phyloP scores from a whole-genome alignment of 1,140 invertebrate genomes.

The Nebria ingens region DNA sequence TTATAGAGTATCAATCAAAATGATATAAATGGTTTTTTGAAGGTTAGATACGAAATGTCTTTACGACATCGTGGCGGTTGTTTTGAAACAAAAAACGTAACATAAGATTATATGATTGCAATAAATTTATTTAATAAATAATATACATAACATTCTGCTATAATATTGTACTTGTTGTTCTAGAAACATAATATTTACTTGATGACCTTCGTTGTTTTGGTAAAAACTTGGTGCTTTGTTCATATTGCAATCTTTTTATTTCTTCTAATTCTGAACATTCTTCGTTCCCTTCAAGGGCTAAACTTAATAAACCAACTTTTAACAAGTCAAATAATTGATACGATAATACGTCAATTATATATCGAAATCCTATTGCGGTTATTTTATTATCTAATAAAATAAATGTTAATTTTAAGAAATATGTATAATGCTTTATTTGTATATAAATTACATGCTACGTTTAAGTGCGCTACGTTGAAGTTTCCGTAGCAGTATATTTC shows the following conservation, averaged over 20 bases:
- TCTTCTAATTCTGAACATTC: conserved; percentile 5
- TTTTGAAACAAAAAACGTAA: too few relatives aligned
- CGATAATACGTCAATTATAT: conserved; percentile 12
- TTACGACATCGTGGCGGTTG: too few relatives aligned
- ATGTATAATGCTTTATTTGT: conserved; percentile 1
- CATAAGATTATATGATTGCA: too few relatives aligned
- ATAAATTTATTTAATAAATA: too few relatives aligned
- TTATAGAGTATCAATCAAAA: too few relatives aligned
- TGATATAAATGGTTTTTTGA: too few relatives aligned
- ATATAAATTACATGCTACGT: conserved; percentile 27
- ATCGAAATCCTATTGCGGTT: conserved; percentile 1
- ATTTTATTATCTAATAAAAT: conserved; percentile 17
- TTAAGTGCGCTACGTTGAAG: conserved; percentile 25
- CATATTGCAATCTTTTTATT: conserved; percentile 10
- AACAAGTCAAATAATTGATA: conserved; percentile 12
- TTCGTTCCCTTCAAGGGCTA: conserved; percentile 10
- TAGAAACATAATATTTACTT: too few relatives aligned
- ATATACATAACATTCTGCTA: too few relatives aligned
- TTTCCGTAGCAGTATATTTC: conserved; percentile 28
- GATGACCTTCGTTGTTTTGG: background rate
- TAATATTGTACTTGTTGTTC: too few relatives aligned
- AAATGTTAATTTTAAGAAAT: background rate
- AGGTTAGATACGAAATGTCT: too few relatives aligned
- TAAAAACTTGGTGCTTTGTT: conserved; percentile 10
- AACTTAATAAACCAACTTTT: conserved; percentile 1